Base-by-base conservation (phyloP, 92 coral and sea anemone species). In the Ricordea florida region DNA sequence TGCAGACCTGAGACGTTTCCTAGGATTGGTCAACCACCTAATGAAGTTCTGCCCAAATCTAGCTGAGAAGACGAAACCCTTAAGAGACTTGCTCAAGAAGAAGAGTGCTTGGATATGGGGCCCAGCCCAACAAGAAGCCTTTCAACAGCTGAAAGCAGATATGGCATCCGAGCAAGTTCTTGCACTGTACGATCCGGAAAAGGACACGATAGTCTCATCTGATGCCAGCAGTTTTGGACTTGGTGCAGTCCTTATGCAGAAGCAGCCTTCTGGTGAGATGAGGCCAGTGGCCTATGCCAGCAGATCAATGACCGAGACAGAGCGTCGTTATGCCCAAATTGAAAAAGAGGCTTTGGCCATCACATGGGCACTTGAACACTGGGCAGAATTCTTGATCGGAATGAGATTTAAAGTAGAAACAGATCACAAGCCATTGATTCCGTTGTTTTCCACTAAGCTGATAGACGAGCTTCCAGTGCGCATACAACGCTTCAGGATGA, bases 261-360 rank as follows among this genome's bases (percentile, higher is more conserved):
- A 49, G 24, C 64, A 61, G 53, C 66, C 56, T 21, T 57, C 46
- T 18, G 69, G 77, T 38, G 75, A 86, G 20, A 33, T 60, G 68
- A 46, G 69, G 22, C 86, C 85, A 30, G 79, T 83, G 46, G 89
- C 86, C 25, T 83, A 76, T 30, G 82, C 74, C 18, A 77, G 86
- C 48, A 70, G 83, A 41, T 87, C 79, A 6, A 55, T 88, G 75
- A 83, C 82, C 23, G 79, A 72, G n/a, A 55, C 77, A 0, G 89
- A 84, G 46, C 73, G 67, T 44, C 51, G 90, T 49, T 83, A 87
- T 69, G 86, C 79, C 68, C 88, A 87, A 35, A 87, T 78, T 14
- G 79, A 88, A 32, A 82, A 88, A 49, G 89, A 78, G 40, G 78
- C 93, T 10, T 74, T 83, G 53, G 74, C 74, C 10, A 38, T 72